These are phyloP conservation scores for Archips crataeganus DNA, from an alignment of 2,888 invertebrate genomes.

Conservation along the genomic window DNA sequence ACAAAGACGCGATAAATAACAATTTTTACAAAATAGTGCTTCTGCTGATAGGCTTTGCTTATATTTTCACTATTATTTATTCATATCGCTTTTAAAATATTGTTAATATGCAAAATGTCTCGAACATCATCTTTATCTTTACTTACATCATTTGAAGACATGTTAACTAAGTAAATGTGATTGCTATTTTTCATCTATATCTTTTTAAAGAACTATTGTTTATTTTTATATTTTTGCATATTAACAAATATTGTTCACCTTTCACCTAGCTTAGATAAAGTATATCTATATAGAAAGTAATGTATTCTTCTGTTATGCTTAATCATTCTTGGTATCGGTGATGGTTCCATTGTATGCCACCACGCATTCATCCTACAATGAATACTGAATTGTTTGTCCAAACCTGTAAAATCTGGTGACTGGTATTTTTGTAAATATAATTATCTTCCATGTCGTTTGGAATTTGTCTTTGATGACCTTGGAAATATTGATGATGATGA, in stretches of 20 bases:
- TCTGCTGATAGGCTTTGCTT: slow-evolving; percentile 38
- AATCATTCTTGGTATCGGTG: slow-evolving; percentile 85
- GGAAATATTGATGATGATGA: slow-evolving; percentile 14
- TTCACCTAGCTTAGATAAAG: slow-evolving; percentile 47
- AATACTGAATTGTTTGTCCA: slow-evolving; percentile 64
- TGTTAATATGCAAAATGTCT: slow-evolving; percentile 50
- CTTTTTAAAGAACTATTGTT: neutral
- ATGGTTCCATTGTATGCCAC: slow-evolving; percentile 77
- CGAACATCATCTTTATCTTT: neutral
- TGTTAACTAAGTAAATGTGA: neutral
- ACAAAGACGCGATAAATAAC: neutral
- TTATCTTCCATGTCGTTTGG: slow-evolving; percentile 24
- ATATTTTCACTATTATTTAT: slow-evolving; percentile 26
- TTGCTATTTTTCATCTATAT: neutral
- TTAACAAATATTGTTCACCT: slow-evolving; percentile 43
- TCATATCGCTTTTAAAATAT: slow-evolving; percentile 41
- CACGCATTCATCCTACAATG: slow-evolving; percentile 60
- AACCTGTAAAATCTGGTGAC: slow-evolving; percentile 48
- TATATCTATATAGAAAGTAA: slow-evolving; percentile 60
- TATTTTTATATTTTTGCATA: slow-evolving; percentile 26
- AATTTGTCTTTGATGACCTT: slow-evolving; percentile 29
- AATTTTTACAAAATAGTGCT: slow-evolving; percentile 18
- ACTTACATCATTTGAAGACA: neutral
- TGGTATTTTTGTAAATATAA: slow-evolving; percentile 28
- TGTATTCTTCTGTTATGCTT: slow-evolving; percentile 78